Evolutionary conservation across 2,888 invertebrate species (phyloP).

Genomic region (Leucoma salicis): DNA sequence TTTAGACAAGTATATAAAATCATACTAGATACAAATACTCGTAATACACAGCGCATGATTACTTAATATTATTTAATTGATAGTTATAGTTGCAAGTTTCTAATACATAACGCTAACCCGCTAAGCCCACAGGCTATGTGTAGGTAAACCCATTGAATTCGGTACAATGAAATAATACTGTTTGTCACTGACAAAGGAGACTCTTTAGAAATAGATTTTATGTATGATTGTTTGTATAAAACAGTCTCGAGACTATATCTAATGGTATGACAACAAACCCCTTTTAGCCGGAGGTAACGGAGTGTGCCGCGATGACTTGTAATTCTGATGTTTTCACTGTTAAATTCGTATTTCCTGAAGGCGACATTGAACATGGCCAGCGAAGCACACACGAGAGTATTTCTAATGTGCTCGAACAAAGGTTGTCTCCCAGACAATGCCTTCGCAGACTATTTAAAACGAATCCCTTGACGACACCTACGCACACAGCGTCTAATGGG

Average conservation of each 20-base stretch:
- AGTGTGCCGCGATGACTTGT: conserved; percentile 75
- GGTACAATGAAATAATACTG: conserved; percentile 17
- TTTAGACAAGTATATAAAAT: no score
- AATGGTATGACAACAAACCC: conserved; percentile 69
- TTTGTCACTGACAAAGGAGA: conserved; percentile 28
- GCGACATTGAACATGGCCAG: conserved; percentile 65
- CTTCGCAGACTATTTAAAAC: conserved; percentile 69
- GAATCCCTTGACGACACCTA: conserved; percentile 70
- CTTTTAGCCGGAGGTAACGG: conserved; percentile 74
- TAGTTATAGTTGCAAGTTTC: no score
- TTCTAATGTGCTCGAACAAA: conserved; percentile 61
- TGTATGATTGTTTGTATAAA: conserved; percentile 59
- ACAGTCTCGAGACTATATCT: conserved; percentile 58
- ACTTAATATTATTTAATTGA: no score
- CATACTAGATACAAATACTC: no score
- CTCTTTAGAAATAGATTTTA: conserved; percentile 43
- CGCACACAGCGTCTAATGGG: conserved; percentile 43
- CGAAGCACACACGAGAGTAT: conserved; percentile 66
- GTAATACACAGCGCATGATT: no score
- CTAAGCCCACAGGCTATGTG: conserved; percentile 9
- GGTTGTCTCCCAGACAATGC: conserved; percentile 62
- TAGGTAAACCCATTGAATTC: conserved; percentile 26
- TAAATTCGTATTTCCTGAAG: conserved; percentile 80
- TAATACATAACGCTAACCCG: no score
- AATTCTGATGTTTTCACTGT: conserved; percentile 78